phyloP scores from a whole-genome alignment of 2,113 vertebrate species.

The Hippopotamus amphibius region DNA sequence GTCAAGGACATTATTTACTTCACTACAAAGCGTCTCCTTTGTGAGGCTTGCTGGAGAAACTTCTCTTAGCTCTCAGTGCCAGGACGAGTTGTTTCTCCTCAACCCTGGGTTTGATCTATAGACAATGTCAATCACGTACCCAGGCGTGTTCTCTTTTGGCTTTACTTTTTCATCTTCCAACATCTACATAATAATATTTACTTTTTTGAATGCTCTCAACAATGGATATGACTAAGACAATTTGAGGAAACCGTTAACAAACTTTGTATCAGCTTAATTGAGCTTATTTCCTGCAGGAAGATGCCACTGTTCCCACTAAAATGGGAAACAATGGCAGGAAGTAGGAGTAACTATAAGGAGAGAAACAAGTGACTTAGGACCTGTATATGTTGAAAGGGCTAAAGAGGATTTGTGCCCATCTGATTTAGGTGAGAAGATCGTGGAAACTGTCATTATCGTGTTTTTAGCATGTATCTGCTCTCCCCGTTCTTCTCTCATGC shows the following conservation, averaged over 20 bases:
- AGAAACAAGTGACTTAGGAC: neutral
- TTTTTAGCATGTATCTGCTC: neutral
- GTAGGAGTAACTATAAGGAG: neutral
- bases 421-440: neutral
- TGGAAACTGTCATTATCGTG: neutral
- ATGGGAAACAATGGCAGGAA: constrained; percentile 48
- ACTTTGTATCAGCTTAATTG: neutral
- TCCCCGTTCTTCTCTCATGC: neutral
- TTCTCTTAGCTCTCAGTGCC: neutral
- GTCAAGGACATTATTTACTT: constrained; percentile 3
- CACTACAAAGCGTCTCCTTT: neutral
- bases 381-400: neutral
- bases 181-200: neutral
- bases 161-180: neutral
- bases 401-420: neutral
- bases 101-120: no score
- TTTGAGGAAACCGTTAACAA: constrained; percentile 70
- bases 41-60: neutral
- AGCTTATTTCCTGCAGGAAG: constrained; percentile 55
- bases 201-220: constrained; percentile 3
- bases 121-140: neutral
- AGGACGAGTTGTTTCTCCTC: neutral
- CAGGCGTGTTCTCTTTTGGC: neutral
- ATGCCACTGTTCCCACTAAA: neutral
- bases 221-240: constrained; percentile 39